Base-by-base conservation (phyloP, 2,797 vertebrate species). In the Semaprochilodus insignis region DNA sequence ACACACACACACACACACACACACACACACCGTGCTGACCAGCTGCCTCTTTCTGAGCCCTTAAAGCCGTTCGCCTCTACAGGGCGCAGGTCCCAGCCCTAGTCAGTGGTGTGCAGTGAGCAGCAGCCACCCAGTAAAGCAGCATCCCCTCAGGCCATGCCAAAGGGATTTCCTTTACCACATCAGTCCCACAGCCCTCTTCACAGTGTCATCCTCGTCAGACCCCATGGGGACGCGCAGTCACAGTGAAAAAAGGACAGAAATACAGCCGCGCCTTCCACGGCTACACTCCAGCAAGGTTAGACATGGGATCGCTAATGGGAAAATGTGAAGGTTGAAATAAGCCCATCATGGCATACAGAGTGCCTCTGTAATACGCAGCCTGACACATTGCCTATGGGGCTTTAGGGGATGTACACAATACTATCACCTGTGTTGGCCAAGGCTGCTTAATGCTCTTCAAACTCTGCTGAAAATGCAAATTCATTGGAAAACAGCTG, bases 81-180 rank as follows among this genome's bases (percentile, higher is more conserved):
- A 74, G 81, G 62, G 71, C 76, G 67, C 73, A 77, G 62, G 76
- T 80, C 40, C 25, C n/a, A 73, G 25, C 66, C 65, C 77, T 52
- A 52, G 65, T 71, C 82, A 70, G 77, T n/a, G 40, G 79, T 78
- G 84, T 85, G 70, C 63, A 52, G 73, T 83, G 74, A 74, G 65
- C 25, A 86, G 81, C 83, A 86, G 74, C 70, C 70, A 3, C 52
- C 74, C 81, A 78, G 70, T 84, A 82, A 86, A 84, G 82, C 69
- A 77, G 77, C 51, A 69, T 78, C 67, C 77, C 82, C 60, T 62
- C 66, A 81, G 83, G 81, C 71, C 78, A 74, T 10, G 76, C 72
- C 66, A 69, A 75, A 80, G 84, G 85, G 87, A 84, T 78, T 86
- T 84, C 80, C 63, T 73, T 72, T 81, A 36, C 75, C 17, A 60